These are phyloP conservation scores for Nesoenas mayeri DNA, from an alignment of 2,113 vertebrate species.

Conservation along the genomic window DNA sequence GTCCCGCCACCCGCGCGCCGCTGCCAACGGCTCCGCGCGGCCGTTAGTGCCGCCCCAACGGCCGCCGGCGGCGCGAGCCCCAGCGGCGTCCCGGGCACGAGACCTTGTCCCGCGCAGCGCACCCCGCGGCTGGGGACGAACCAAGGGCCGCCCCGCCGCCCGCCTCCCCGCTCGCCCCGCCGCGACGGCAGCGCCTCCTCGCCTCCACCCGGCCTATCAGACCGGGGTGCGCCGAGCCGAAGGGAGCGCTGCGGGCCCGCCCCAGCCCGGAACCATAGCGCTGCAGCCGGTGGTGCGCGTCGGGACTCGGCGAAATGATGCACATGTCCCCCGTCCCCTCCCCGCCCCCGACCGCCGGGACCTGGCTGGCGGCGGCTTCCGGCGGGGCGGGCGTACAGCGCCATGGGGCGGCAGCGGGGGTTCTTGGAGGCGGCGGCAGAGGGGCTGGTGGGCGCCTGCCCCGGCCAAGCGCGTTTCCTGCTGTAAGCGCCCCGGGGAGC, in stretches of 20 bases:
- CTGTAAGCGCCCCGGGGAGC: constrained; percentile 50
- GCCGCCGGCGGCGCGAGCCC: background rate
- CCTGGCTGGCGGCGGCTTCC: background rate
- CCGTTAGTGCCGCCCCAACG: background rate
- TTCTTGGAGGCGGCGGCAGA: constrained; percentile 59
- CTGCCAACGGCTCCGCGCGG: background rate
- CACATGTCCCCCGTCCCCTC: background rate
- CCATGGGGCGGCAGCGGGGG: background rate
- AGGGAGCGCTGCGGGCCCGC: background rate
- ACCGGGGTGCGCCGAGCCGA: background rate
- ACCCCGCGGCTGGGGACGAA: background rate
- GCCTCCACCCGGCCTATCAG: no score
- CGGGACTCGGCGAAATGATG: background rate
- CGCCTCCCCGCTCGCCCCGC: background rate
- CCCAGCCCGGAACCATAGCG: background rate
- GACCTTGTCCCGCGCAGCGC: background rate
- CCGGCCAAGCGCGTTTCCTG: constrained; percentile 72
- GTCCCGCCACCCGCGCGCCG: background rate
- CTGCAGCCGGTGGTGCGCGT: background rate
- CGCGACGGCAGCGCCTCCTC: background rate
- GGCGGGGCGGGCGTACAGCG: background rate
- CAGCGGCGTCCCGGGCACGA: background rate
- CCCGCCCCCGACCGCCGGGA: background rate
- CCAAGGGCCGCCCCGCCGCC: background rate
- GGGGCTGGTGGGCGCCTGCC: constrained; percentile 33